These are phyloP conservation scores for Hypomesus transpacificus DNA, from an alignment of 2,113 vertebrate species.

Conservation along the genomic window DNA sequence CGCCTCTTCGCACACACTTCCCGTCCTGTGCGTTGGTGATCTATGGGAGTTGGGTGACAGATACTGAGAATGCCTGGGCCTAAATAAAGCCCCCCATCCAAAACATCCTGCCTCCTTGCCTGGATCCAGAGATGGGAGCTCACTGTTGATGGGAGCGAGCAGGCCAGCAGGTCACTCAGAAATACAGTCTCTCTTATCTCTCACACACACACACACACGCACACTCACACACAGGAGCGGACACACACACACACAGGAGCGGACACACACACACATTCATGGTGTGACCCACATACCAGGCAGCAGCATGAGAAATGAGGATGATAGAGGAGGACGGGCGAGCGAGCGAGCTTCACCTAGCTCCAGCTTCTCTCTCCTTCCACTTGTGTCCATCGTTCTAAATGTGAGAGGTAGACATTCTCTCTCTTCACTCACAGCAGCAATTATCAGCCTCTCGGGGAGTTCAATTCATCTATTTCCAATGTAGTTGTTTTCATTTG, in stretches of 20 bases:
- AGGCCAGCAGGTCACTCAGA: constrained; percentile 61
- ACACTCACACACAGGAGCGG: not conserved
- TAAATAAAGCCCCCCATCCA: constrained; percentile 82
- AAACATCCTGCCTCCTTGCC: constrained; percentile 78
- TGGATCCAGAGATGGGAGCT: constrained; percentile 51
- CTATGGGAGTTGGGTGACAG: constrained; percentile 68
- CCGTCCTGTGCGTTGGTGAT: constrained; percentile 49
- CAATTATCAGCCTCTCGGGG: too few species aligned
- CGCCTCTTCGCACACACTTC: constrained; percentile 24
- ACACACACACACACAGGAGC: not conserved
- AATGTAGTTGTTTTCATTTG: too few species aligned
- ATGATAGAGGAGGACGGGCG: constrained; percentile 46
- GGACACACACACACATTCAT: constrained; percentile 19
- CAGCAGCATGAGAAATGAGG: constrained; percentile 45
- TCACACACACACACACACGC: not conserved
- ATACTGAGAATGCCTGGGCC: constrained; percentile 76
- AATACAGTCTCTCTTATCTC: constrained; percentile 8
- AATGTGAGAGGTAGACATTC: constrained; percentile 35
- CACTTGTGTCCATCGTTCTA: constrained; percentile 54
- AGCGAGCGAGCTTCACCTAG: constrained; percentile 36
- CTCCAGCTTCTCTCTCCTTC: constrained; percentile 58
- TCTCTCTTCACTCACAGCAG: too few species aligned
- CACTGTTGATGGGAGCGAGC: constrained; percentile 62
- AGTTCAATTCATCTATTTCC: too few species aligned
- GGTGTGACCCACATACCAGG: constrained; percentile 63